Base-by-base conservation (phyloP, 2,888 invertebrate species). In the Leptinotarsa peninsularis region DNA sequence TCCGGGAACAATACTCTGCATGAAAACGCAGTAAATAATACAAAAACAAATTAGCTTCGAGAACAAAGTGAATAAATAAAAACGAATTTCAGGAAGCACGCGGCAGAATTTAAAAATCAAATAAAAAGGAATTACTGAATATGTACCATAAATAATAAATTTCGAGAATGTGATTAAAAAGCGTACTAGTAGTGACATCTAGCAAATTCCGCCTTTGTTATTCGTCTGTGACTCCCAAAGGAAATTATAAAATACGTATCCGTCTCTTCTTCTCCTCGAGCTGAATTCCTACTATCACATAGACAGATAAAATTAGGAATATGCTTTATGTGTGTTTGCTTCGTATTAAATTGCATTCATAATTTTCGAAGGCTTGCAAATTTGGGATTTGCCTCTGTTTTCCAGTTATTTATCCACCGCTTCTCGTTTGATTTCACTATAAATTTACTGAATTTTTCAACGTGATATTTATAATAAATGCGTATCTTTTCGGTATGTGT, bases 231-330 rank as follows among this genome's bases (percentile, higher is more conserved):
- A 80, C 80, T 88, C 88, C 88, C 88, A 83, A 79, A 88, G 88
- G 88, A 88, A 88, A 88, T 88, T 88, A 88, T 86, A 85, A 87
- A 87, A 87, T 86, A 85, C 86, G 85, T 82, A 83, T 82, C 80
- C 80, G 80, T 74, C 76, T 78, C 80, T 81, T 82, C 81, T 82
- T 80, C 81, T 80, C 80, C 79, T 78, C 63, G 63, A 63, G 33
- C n/a, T 43, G 78, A 79, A 79, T 82, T 80, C 78, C 77, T 80
- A 78, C 79, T 76, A 76, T 75, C 73, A 80, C 82, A 83, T 83
- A 82, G 82, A 83, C 82, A 82, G 84, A 85, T 84, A 85, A 85
- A 85, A 85, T 86, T 86, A 85, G 83, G 82, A 80, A 84, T 85
- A 79, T 81, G 84, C 82, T 84, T 85, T 85, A 85, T 83, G 84